Percentiles rank a stretch among this genome's conserved stretches.
phyloP scores from a whole-genome alignment of 2,113 vertebrate species.

The Syngnathoides biaculeatus region DNA sequence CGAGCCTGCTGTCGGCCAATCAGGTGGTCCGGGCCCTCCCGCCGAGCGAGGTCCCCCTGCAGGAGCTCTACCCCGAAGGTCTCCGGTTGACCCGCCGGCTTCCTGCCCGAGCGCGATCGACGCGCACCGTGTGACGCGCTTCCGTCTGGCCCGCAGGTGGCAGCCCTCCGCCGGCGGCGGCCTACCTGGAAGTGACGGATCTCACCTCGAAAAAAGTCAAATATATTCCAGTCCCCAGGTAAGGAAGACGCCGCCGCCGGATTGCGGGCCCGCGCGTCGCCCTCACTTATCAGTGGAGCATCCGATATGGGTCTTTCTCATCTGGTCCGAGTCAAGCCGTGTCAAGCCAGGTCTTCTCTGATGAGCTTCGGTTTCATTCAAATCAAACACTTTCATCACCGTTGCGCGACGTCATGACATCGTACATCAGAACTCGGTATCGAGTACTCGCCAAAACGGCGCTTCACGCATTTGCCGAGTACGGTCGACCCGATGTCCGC shows the following conservation, averaged over 20 bases:
- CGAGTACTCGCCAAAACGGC: too few species aligned
- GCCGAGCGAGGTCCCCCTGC: slow-evolving; percentile 82
- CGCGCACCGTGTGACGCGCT: not conserved
- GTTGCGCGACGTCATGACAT: too few species aligned
- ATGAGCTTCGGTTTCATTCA: too few species aligned
- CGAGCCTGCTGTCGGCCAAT: slow-evolving; percentile 80
- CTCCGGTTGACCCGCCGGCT: slow-evolving; percentile 2
- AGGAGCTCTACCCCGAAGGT: slow-evolving; percentile 92
- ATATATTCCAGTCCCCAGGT: slow-evolving; percentile 93
- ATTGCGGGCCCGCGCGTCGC: too few species aligned
- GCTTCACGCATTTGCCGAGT: too few species aligned
- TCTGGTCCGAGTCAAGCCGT: not conserved
- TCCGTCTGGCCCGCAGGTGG: slow-evolving; percentile 74
- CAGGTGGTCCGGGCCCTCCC: slow-evolving; percentile 87
- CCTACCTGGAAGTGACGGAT: slow-evolving; percentile 92
- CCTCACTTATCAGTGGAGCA: too few species aligned
- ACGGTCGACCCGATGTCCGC: not conserved
- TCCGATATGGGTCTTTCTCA: too few species aligned
- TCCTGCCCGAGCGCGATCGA: not conserved
- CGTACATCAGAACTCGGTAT: too few species aligned
- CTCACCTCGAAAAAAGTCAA: slow-evolving; percentile 91
- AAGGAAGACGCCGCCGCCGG: slow-evolving; percentile 52
- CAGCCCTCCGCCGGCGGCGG: slow-evolving; percentile 81
- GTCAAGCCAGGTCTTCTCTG: not conserved
- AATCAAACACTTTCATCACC: too few species aligned